A percentile compares a stretch with the other conserved stretches of the same genome.
Conservation (phyloP, 1,140 invertebrate genomes). For the Chironomus striatipennis region DNA sequence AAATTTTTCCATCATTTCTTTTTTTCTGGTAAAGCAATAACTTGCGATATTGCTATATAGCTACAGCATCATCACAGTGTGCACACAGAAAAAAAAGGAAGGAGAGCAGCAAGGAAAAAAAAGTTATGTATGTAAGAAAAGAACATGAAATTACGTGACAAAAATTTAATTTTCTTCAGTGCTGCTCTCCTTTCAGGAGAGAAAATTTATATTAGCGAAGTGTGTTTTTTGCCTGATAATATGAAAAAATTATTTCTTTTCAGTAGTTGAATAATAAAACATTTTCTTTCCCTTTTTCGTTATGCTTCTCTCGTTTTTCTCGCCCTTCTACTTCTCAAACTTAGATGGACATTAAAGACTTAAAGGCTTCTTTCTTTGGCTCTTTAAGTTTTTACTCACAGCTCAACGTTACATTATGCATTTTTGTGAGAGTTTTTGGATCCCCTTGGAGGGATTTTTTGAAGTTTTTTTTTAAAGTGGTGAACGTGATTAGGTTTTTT, state of each 20-base stretch:
- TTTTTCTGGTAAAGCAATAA: neutral
- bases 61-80: neutral
- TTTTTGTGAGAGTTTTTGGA: neutral
- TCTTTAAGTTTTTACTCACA: neutral
- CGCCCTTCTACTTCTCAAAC: neutral
- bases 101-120: neutral
- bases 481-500: too few species aligned
- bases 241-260: constrained; percentile 15
- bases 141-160: constrained; percentile 23
- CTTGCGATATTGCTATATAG: too few species aligned
- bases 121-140: constrained; percentile 22
- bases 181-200: constrained; percentile 5
- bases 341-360: neutral
- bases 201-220: constrained; percentile 13
- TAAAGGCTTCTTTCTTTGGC: neutral
- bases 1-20: neutral
- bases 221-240: constrained; percentile 10
- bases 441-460: neutral
- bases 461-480: too few species aligned
- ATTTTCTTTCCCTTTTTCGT: neutral
- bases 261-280: neutral
- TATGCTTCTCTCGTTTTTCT: constrained; percentile 12
- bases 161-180: constrained; percentile 18
- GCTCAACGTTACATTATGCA: neutral
- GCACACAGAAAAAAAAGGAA: neutral